Evolutionary conservation across 2,113 vertebrate species (phyloP), one percentile per base, ranked within the genome.

Genomic region (Uria lomvia): DNA sequence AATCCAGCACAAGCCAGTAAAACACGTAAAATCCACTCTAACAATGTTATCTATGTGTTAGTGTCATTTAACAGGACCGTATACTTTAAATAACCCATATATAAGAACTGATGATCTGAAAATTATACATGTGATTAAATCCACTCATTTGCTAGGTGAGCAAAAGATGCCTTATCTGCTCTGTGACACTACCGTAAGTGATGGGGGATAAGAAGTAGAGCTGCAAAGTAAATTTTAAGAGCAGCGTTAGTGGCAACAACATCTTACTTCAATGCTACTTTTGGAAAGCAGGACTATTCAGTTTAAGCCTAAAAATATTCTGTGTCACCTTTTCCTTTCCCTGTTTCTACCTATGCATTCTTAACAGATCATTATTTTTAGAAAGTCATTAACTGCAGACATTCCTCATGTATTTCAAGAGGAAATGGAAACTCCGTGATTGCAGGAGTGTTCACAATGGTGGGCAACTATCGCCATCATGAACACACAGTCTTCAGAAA

Each of bases 121-220:
- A 87, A 70, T 32, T 38, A 75, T 8, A 27, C 43, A 30, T 1
- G 38, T 8, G 14, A 53, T 78, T 53, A 67, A 34, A 75, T 6
- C 16, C n/a, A 21, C 8, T 60, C 32, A 30, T 38, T 12, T 67
- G 20, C 34, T 45, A 52, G 23, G 40, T n/a, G 27, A 73, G 38
- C 49, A 70, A 17, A 58, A 58, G 66, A 75, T 43, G 56, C 27
- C 29, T 47, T 5, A 12, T n/a, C 29, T 32, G n/a, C 45, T 12
- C 32, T 36, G 27, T 50, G 42, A 29, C 73, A 60, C 43, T 19
- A n/a, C 6, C 1, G 1, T 62, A 40, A 58, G 36, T 2, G 30
- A 59, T 2, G 9, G 5, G 23, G 24, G 15, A 14, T 2, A 53
- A n/a, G 34, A 0, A 58, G 14, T 2, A 68, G 56, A 83, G 55